Percentiles rank a stretch among this genome's conserved stretches.
Conservation (phyloP, 1,140 invertebrate species). For the Drosophila pachea region DNA sequence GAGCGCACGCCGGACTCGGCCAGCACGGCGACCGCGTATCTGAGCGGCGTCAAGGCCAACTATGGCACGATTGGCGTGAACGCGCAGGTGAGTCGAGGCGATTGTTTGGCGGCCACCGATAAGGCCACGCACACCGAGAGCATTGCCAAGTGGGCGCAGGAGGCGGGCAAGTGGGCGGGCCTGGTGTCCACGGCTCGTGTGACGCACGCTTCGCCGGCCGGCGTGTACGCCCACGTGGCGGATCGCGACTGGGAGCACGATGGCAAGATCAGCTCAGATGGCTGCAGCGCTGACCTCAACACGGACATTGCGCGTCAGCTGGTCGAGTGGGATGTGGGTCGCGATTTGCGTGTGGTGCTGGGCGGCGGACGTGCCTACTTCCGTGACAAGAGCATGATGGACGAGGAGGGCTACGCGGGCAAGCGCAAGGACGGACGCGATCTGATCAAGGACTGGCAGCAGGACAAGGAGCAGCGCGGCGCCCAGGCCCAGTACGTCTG, state of each 20-base stretch:
- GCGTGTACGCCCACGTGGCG: conserved; percentile 88
- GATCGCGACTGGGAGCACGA: conserved; percentile 89
- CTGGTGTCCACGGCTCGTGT: conserved; percentile 89
- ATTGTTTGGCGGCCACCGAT: conserved; percentile 79
- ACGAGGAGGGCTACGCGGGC: conserved; percentile 84
- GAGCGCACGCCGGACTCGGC: conserved; percentile 88
- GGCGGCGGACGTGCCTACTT: conserved; percentile 88
- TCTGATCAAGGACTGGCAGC: conserved; percentile 85
- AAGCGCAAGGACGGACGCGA: conserved; percentile 81
- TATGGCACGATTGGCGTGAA: conserved; percentile 86
- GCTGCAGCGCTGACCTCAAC: conserved; percentile 67
- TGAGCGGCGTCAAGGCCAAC: conserved; percentile 91
- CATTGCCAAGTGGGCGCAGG: conserved; percentile 84
- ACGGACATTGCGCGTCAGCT: conserved; percentile 88
- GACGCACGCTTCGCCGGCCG: conserved; percentile 89
- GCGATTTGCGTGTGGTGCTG: conserved; percentile 82
- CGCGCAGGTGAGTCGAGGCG: conserved; percentile 81
- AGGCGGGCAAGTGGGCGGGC: conserved; percentile 85
- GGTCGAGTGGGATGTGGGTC: conserved; percentile 84
- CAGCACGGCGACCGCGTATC: conserved; percentile 87
- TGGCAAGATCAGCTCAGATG: conserved; percentile 79
- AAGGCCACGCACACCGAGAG: conserved; percentile 81
- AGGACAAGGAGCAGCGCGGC: conserved; percentile 81
- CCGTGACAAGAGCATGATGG: conserved; percentile 81
- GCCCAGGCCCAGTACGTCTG: conserved; percentile 82